These are phyloP conservation scores for Escarpia spicata DNA, from an alignment of 2,888 invertebrate genomes.

Conservation along the genomic window DNA sequence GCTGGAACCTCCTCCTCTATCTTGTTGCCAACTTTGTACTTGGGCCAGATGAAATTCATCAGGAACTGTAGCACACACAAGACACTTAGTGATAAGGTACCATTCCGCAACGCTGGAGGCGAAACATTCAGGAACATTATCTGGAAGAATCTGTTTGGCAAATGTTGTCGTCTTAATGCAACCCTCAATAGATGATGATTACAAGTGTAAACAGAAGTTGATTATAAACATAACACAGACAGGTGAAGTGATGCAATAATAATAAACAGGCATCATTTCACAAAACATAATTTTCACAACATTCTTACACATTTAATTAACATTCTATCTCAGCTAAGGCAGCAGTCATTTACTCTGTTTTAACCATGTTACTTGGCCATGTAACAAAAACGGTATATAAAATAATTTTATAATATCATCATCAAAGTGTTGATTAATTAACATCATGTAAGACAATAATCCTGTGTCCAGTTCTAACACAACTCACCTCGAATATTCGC, in stretches of 20 bases:
- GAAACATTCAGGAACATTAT: not conserved
- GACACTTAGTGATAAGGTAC: not conserved
- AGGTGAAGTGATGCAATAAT: too few relatives aligned
- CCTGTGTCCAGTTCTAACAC: not conserved
- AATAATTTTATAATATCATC: too few relatives aligned
- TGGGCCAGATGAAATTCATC: slow-evolving; percentile 46
- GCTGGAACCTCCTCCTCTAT: slow-evolving; percentile 60
- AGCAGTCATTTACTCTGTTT: not conserved
- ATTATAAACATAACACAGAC: too few relatives aligned
- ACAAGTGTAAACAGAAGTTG: too few relatives aligned
- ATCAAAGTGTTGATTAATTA: too few relatives aligned
- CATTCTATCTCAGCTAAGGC: too few relatives aligned
- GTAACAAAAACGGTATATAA: not conserved
- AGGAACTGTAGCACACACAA: slow-evolving; percentile 52
- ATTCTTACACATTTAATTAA: not conserved
- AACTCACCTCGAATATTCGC: slow-evolving; percentile 57
- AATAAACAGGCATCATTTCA: not conserved
- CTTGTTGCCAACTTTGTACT: slow-evolving; percentile 49
- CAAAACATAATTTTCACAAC: not conserved
- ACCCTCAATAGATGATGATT: too few relatives aligned
- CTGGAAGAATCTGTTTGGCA: not conserved
- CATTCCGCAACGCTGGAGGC: not conserved
- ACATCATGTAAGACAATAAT: not conserved
- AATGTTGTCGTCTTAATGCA: not conserved
- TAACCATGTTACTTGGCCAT: not conserved